Base-by-base conservation (phyloP, 1,140 invertebrate genomes). In the Hetaerina americana region DNA sequence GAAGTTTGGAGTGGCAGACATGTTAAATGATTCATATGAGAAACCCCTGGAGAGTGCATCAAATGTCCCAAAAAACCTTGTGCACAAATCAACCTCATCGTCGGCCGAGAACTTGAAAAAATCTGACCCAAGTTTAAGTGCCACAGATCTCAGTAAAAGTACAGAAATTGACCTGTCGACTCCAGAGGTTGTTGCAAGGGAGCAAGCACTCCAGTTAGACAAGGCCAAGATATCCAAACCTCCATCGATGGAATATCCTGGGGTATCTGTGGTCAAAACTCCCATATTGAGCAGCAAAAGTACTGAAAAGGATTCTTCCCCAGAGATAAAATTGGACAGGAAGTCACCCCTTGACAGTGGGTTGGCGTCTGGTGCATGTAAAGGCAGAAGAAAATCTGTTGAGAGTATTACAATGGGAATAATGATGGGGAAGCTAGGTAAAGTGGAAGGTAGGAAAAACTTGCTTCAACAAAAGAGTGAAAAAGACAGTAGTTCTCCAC, bases 321-420 rank as follows among this genome's bases (percentile, higher is more conserved):
- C 40, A 5, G 40, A 57, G 10, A 1, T n/a, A 57, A 57, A 57
- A 57, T 12, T 57, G 2, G 40, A 57, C 10, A 57, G 40, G 22
- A 57, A n/a, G 22, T 18, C 40, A 18, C 15, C 22, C 2, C 15
- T 57, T 57, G 40, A 57, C 22, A 57, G 10, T 10, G 22, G 40
- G 15, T 3, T n/a, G 2, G 40, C 40, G 22, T 57, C 40, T 12
- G 22, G 22, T 57, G 26, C n/a, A 27, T 66, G 22, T 15, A 74
- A 66, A 67, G 67, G 71, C 5, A 10, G 74, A 40, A 57, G 72
- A 26, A 71, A 73, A 70, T 70, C 72, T n/a, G 66, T 73, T 18
- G 72, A 73, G 66, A 73, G 70, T 69, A 73, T 73, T 29, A 68
- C 72, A 18, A 73, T 73, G 72, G 72, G 72, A 12, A 73, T 73